Base-by-base conservation (phyloP, 2,797 vertebrate genomes). In the Vespertilio murinus region DNA sequence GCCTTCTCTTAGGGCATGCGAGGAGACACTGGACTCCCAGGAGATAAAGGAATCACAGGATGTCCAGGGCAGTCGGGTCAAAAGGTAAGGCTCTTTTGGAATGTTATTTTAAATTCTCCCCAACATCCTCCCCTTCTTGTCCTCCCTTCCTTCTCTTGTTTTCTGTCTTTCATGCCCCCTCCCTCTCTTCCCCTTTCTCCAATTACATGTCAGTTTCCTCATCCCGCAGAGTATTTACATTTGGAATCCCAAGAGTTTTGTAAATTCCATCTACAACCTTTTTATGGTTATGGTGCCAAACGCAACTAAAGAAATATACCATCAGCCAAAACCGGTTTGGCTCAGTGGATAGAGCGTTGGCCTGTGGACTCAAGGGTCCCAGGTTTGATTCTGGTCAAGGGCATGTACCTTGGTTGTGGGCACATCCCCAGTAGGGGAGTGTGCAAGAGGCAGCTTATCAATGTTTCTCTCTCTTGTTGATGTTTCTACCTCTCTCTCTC, bases 1-100 rank as follows among this genome's bases (percentile, higher is more conserved):
- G 61, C 20, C 64, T 95, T 95, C 84, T 71, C 45, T 71, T 67
- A 97, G 97, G 97, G 97, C 86, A 42, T 3, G 18, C 83, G 88
- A 89, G 97, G 96, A 96, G 92, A 94, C 0, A 61, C 0, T 25
- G 97, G 96, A 54, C 89, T 35, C 28, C 42, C 64, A 18, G 97
- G 97, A 94, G 81, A 82, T 5, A 90, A 74, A 84, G 97, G 96
- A 70, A 13, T 17, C 12, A 9, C 3, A 74, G 97, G 97, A 64
- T 97, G 97, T 65, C 59, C 40, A 8, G 96, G 96, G 12, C 22
- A 92, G 30, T 18, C 0, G 12, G 96, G 97, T 12, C 64, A 49
- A 35, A 96, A 97, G 95, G 97, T 97, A 90, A 94, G 70, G 2
- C 30, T 64, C 40, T 89, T 33, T 7, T 59, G 49, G 28, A 61